Base-by-base conservation (phyloP, 2,888 invertebrate genomes). In the Lagria hirta region DNA sequence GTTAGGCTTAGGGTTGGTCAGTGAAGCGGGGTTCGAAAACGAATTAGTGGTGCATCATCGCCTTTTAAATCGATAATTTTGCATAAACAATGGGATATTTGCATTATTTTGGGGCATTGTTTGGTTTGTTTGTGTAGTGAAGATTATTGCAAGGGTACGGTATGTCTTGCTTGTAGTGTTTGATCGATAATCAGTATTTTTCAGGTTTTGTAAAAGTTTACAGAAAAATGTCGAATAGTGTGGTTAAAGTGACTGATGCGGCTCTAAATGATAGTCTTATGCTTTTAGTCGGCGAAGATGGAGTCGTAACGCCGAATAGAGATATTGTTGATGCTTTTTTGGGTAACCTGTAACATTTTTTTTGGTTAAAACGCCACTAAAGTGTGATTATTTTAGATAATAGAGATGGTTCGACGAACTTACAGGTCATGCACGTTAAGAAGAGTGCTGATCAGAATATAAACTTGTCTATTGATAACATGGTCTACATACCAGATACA, bases 231-330 rank as follows among this genome's bases (percentile, higher is more conserved):
- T 66, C 71, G 18, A 66, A 70, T 54, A 70, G 70, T 52, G 65
- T 69, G 56, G 70, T 72, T 58, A 71, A 66, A 60, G 68, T 72
- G 60, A 69, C 68, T 26, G 71, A 71, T 55, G 62, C 66, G 30
- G 57, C 62, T 53, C 41, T 58, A 57, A 83, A 83, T 71, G 83
- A 84, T 66, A 82, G 85, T 64, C 79, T 92, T 67, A 83, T 88
- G 62, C 84, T 92, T 69, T 83, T 91, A 68, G 88, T 90, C 68
- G 86, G 86, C 68, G 87, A 88, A 73, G 89, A 90, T 80, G 90
- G 90, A 58, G 83, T 83, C 48, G 77, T 92, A 51, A 84, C 86
- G 47, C 84, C 88, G 23, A 90, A 91, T 72, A 84, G 85, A 65
- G 83, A 85, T 60, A 83, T 86, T 55, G 78, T 91, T 48, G 84